Evolutionary conservation across 2,113 vertebrate species (phyloP).

Genomic region (Bombycilla garrulus): DNA sequence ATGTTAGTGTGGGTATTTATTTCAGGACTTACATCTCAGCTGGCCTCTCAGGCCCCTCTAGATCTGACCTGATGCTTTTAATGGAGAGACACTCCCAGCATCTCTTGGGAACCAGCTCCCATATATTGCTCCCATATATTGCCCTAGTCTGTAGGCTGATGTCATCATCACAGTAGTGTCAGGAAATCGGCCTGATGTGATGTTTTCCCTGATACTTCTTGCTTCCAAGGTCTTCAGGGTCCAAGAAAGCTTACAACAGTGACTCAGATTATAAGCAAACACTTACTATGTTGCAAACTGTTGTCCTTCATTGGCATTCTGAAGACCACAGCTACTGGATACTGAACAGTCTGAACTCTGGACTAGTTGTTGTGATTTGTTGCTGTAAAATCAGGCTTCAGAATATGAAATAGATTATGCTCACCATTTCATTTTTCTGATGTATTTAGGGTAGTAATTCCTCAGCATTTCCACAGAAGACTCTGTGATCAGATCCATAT

Average conservation of each 20-base stretch:
- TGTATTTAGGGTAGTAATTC: neutral
- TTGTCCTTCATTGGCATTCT: neutral
- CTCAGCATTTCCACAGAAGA: neutral
- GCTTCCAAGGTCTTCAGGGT: neutral
- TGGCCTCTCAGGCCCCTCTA: neutral
- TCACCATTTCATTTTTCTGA: neutral
- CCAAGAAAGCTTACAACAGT: neutral
- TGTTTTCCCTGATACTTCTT: neutral
- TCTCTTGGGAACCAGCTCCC: neutral
- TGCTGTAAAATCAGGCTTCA: neutral
- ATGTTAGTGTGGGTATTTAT: neutral
- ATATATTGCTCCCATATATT: rapidly evolving
- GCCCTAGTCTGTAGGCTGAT: neutral
- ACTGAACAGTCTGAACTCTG: neutral
- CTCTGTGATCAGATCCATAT: neutral
- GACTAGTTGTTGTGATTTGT: neutral
- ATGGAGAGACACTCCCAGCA: neutral
- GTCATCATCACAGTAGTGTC: neutral
- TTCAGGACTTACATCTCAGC: neutral
- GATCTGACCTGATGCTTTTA: neutral
- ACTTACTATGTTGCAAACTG: neutral
- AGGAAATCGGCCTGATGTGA: neutral
- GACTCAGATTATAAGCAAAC: neutral
- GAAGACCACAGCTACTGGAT: neutral
- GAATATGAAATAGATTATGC: neutral